These are phyloP conservation scores for Boloria selene DNA, from an alignment of 2,888 invertebrate genomes.

Conservation along the genomic window DNA sequence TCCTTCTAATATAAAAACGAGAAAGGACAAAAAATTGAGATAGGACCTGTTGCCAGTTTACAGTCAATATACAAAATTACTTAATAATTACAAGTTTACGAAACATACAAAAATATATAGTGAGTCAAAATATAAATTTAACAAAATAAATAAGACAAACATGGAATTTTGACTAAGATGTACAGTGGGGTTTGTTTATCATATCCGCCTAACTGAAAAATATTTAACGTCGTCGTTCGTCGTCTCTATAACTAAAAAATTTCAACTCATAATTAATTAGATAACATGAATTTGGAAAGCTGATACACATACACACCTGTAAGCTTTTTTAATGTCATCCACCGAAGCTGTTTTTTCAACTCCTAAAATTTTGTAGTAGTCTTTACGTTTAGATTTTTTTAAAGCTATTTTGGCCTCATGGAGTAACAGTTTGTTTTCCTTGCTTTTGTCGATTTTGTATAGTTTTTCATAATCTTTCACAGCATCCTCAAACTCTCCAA, in stretches of 20 bases:
- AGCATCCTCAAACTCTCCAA: conserved; percentile 93
- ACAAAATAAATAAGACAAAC: too few relatives aligned
- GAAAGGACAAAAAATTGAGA: too few relatives aligned
- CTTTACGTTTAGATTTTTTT: conserved; percentile 96
- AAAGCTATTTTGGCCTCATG: conserved; percentile 94
- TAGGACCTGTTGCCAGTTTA: too few relatives aligned
- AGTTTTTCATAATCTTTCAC: conserved; percentile 95
- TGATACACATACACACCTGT: conserved; percentile 72
- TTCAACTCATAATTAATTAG: too few relatives aligned
- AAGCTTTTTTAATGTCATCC: conserved; percentile 97
- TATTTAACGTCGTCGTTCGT: too few relatives aligned
- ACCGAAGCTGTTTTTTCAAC: conserved; percentile 91
- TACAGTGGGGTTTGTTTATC: too few relatives aligned
- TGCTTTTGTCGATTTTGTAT: conserved; percentile 90
- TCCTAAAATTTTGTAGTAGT: conserved; percentile 97
- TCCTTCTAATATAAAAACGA: too few relatives aligned
- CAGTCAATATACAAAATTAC: too few relatives aligned
- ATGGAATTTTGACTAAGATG: too few relatives aligned
- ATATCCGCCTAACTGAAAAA: too few relatives aligned
- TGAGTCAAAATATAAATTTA: not conserved
- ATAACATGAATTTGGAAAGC: too few relatives aligned
- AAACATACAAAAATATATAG: not conserved
- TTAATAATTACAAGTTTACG: not conserved
- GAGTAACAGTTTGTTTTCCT: conserved; percentile 90
- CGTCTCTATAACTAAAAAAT: too few relatives aligned